Evolutionary conservation across 2,113 vertebrate species (phyloP), one percentile per base, ranked within the genome.

Genomic region (Podiceps cristatus): DNA sequence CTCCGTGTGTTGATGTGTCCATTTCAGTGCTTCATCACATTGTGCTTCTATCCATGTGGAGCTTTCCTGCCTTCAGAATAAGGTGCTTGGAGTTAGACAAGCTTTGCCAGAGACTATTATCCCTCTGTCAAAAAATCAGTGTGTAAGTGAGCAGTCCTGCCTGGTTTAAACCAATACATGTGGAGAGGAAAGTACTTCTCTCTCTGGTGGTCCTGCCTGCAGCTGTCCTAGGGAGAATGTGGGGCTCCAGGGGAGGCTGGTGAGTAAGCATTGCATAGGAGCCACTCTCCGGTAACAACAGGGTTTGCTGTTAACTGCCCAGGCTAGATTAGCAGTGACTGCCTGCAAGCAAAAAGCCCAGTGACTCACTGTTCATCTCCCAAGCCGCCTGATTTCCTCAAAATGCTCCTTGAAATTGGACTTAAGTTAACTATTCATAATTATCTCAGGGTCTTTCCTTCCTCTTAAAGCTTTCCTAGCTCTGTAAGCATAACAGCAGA

Each of bases 1-100:
- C 63, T 69, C 8, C 52, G 18, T 29, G 15, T n/a, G 35, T 18
- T 0, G 0, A 8, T 59, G 63, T 42, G 62, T 47, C 0, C 0
- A 11, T 63, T 89, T 42, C 42, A 75, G 13, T 86, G 28, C 55
- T 64, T 53, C 35, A n/a, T 35, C 22, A 7, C 2, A 0, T 15
- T 23, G 11, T 18, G 5, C 3, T 62, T 68, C 1, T 77, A 10
- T 63, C 52, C 27, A 0, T 0, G 15, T 31, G 45, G 74, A 60
- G 10, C 69, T 81, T 75, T n/a, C 11, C 29, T 52, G 33, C 29
- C 33, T 44, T 50, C 13, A 14, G 82, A 73, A 19, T 11, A 3
- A 83, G 63, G 33, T 55, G 33, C 18, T 1, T 64, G 66, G 40
- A 60, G 24, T 9, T 18, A 8, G 42, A 11, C 13, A 27, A 17